A percentile compares a stretch with the other conserved stretches of the same genome.
These are phyloP conservation scores for Poecilia gillii DNA, from an alignment of 2,797 vertebrate species.

Conservation along the genomic window DNA sequence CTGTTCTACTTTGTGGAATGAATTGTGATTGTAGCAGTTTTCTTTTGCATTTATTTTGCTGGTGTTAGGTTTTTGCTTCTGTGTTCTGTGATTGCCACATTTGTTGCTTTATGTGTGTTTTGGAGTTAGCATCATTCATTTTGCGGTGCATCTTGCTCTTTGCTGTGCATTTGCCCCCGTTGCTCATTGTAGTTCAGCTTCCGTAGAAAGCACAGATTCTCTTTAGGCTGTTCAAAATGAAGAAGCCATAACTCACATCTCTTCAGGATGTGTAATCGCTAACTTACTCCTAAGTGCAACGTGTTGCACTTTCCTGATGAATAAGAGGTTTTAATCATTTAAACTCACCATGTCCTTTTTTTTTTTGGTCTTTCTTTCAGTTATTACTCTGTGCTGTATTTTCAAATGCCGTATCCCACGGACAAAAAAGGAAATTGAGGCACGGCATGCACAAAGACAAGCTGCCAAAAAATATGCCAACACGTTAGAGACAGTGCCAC, in stretches of 20 bases:
- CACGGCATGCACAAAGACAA: conserved; percentile 87
- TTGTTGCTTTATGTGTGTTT: neutral
- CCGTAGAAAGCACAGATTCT: neutral
- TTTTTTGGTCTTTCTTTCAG: conserved; percentile 61
- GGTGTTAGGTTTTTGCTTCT: neutral
- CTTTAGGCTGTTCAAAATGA: neutral
- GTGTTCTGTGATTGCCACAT: neutral
- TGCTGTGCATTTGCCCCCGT: too few species aligned
- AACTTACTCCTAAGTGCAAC: neutral
- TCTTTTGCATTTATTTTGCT: neutral
- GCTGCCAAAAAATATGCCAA: conserved; percentile 96
- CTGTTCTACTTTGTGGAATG: neutral
- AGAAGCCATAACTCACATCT: neutral
- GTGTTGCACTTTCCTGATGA: neutral
- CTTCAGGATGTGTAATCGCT: neutral
- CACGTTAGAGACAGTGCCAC: conserved; percentile 93
- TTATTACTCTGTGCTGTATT: conserved; percentile 96
- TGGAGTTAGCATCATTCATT: neutral
- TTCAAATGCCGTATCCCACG: conserved; percentile 97
- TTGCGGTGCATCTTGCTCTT: too few species aligned
- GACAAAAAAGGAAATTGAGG: conserved; percentile 97
- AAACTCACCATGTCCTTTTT: neutral
- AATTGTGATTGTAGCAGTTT: neutral
- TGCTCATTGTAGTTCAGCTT: neutral
- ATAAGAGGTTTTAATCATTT: neutral